These are phyloP conservation scores for Abrostola triplasia DNA, from an alignment of 2,888 invertebrate species.

Conservation along the genomic window DNA sequence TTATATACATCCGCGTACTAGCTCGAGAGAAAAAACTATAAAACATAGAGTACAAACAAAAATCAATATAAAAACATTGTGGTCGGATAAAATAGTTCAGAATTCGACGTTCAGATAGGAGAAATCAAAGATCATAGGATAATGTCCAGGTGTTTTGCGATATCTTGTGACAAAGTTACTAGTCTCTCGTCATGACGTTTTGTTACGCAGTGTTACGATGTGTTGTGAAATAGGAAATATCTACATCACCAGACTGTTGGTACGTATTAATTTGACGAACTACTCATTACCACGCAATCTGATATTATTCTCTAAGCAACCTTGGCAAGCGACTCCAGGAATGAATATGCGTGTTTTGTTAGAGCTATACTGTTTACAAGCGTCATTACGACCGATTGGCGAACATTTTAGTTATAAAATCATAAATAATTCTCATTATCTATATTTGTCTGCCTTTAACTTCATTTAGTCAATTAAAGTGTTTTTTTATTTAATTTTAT, in stretches of 20 bases:
- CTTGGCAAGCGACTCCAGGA: background rate
- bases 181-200: constrained; percentile 21
- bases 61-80: background rate
- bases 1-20: constrained; percentile 4
- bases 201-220: constrained; percentile 21
- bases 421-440: background rate
- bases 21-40: constrained; percentile 3
- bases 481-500: no score
- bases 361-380: no score
- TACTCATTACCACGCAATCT: background rate
- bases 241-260: background rate
- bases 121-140: background rate
- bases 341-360: background rate
- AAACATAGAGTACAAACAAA: background rate
- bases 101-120: no score
- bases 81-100: background rate
- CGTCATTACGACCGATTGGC: no score
- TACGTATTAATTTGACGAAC: constrained; percentile 18
- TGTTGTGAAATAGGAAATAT: constrained; percentile 46
- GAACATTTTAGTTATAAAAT: background rate
- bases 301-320: background rate
- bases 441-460: background rate
- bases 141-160: constrained; percentile 11
- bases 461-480: background rate
- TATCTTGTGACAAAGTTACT: constrained; percentile 7